Percentiles rank a stretch among this genome's conserved stretches.
These are phyloP conservation scores for Ectobius pallidus DNA, from an alignment of 2,888 invertebrate species.

Conservation along the genomic window DNA sequence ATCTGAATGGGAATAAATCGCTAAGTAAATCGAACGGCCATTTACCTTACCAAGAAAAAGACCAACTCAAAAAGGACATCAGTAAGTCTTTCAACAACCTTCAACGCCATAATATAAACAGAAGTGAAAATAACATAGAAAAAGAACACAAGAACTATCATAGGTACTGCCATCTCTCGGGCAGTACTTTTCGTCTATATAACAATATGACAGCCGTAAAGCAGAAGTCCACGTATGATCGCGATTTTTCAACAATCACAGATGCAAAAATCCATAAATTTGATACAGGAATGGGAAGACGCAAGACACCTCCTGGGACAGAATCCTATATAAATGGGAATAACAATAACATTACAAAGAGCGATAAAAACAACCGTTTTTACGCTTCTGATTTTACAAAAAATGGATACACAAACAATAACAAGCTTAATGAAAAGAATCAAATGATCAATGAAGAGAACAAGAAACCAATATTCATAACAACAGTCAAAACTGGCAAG, in stretches of 20 bases:
- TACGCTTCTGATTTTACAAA: not conserved
- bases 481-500: constrained; percentile 79
- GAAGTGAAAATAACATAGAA: not conserved
- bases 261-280: constrained; percentile 5
- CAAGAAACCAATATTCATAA: constrained; percentile 66
- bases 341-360: constrained; percentile 16
- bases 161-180: constrained; percentile 18
- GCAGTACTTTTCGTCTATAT: not conserved
- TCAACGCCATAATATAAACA: not conserved
- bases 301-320: not conserved
- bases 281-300: not conserved
- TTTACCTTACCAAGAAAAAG: constrained; percentile 11
- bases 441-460: constrained; percentile 17
- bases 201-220: constrained; percentile 20
- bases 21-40: constrained; percentile 5
- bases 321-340: constrained; percentile 7
- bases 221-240: not conserved
- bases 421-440: not conserved
- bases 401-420: constrained; percentile 3
- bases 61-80: not conserved
- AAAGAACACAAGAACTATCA: constrained; percentile 26
- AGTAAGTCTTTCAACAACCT: constrained; percentile 20
- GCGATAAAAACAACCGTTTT: constrained; percentile 15
- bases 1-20: not conserved
- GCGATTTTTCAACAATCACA: not conserved